Base-by-base conservation (phyloP, 2,797 vertebrate genomes). In the Delichon dasypus region DNA sequence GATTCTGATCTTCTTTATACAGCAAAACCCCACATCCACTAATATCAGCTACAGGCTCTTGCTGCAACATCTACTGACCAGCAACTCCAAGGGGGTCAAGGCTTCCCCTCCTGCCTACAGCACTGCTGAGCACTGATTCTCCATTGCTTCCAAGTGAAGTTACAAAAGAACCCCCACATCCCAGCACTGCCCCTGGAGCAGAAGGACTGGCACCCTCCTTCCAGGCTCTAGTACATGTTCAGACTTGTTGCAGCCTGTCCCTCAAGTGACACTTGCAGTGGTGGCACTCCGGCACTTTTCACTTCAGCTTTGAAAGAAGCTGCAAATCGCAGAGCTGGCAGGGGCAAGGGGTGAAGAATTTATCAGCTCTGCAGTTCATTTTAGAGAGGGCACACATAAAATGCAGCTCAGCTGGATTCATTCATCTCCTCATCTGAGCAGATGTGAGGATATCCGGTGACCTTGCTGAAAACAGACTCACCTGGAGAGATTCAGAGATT, bases 381-480 rank as follows among this genome's bases (percentile, higher is more conserved):
- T 81, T 60, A 89, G 86, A 91, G 51, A 89, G 73, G 93, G 88
- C 88, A 95, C 30, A 78, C 14, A 54, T 36, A 68, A 95, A 93
- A 88, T 30, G 25, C 55, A 85, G 55, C 88, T 87, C 83, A 91
- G 83, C 93, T 93, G 93, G 90, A 94, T 91, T 94, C 91, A 93
- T 70, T 96, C 89, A 87, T 79, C 91, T 82, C 77, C 70, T 85
- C 42, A 36, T 89, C 44, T 14, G 54, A 94, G 78, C 88, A 91
- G 85, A 94, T 80, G 88, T 42, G 58, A 75, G 86, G 88, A 65
- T 66, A 90, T 87, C 90, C 86, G 10, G 58, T 86, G 82, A 95
- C 79, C 91, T 77, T 67, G 85, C 16, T 90, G 94, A 97, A 96
- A 96, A 85, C 74, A 87, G 94, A 73, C 61, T 96, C 84, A 92